A percentile compares a stretch with the other conserved stretches of the same genome.
These are phyloP conservation scores for Apamea monoglypha DNA, from an alignment of 2,888 invertebrate genomes.

Conservation along the genomic window DNA sequence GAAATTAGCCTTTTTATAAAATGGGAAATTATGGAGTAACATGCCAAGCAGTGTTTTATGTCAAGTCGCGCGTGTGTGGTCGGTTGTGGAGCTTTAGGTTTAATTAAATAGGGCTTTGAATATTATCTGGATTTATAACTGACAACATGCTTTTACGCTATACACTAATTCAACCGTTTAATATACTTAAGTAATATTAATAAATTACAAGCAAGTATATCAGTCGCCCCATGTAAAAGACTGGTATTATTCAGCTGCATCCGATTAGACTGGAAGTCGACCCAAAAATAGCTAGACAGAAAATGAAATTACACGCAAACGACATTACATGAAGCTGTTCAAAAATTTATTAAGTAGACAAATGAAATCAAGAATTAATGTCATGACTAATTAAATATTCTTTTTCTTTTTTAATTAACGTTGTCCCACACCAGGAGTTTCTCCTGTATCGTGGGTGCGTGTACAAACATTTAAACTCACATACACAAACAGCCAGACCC, in stretches of 20 bases:
- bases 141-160: background rate
- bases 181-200: background rate
- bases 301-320: slow-evolving; percentile 2
- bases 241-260: background rate
- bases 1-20: slow-evolving; percentile 32
- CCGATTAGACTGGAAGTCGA: too few relatives aligned
- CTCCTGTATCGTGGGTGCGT: too few relatives aligned
- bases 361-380: slow-evolving; percentile 10
- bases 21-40: slow-evolving; percentile 3
- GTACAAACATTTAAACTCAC: too few relatives aligned
- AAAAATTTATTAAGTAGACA: slow-evolving; percentile 4
- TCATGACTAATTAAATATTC: background rate
- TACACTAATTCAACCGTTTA: background rate
- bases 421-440: too few relatives aligned
- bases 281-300: too few relatives aligned
- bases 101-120: background rate
- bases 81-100: background rate
- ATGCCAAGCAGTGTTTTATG: slow-evolving; percentile 8
- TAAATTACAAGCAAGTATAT: background rate
- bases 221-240: background rate
- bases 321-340: background rate
- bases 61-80: slow-evolving; percentile 1
- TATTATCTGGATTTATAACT: background rate
- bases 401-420: too few relatives aligned
- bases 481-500: too few relatives aligned